Conservation (phyloP, 2,797 vertebrate species). For the Gymnoscopelus microlampas region DNA sequence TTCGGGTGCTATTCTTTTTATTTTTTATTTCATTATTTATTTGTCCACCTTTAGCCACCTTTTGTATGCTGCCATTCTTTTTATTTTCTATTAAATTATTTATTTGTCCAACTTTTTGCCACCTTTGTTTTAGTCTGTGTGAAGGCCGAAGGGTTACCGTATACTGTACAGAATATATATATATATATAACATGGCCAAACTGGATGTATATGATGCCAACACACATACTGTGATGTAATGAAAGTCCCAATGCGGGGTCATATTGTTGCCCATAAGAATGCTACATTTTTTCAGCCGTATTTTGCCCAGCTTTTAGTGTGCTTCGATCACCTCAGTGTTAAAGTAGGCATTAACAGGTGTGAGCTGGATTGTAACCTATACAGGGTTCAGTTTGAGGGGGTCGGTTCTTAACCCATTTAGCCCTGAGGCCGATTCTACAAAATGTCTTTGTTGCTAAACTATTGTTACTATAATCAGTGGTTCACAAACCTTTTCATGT, state of each 20-base stretch:
- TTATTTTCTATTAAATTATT: no score
- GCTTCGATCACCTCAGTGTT: slow-evolving; percentile 35
- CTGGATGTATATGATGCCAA: slow-evolving; percentile 24
- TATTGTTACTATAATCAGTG: no score
- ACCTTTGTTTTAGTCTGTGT: slow-evolving; percentile 77
- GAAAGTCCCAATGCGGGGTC: slow-evolving; percentile 10
- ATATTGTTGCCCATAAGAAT: slow-evolving; percentile 9
- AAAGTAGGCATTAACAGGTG: slow-evolving; percentile 39
- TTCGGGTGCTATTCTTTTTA: no score
- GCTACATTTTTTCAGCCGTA: neutral
- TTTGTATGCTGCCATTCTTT: no score
- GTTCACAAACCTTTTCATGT: no score
- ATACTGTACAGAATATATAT: neutral
- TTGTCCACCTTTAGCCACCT: no score
- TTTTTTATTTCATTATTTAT: no score
- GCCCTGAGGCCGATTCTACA: no score
- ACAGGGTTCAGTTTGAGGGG: no score
- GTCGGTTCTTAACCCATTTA: no score
- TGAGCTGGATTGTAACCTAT: slow-evolving; percentile 17
- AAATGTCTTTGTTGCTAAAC: no score
- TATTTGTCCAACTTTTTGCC: slow-evolving; percentile 46
- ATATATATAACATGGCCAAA: slow-evolving; percentile 40
- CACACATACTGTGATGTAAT: neutral
- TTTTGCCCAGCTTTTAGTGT: slow-evolving; percentile 15
- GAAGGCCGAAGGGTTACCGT: slow-evolving; percentile 56